phyloP scores from a whole-genome alignment of 2,113 vertebrate species.

The Pontoporia blainvillei region DNA sequence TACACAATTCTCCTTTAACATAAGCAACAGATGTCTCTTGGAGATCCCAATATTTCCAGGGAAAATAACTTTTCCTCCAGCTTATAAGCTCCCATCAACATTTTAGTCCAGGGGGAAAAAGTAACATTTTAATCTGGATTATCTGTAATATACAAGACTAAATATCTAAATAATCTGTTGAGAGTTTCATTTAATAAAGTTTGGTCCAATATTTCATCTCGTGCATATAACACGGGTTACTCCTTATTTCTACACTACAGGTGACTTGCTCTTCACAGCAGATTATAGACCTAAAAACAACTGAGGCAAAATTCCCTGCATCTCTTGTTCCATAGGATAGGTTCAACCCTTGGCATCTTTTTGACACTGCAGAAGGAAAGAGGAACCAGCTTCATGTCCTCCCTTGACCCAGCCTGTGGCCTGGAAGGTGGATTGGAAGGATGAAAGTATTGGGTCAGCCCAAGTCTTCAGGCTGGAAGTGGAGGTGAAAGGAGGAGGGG shows the following conservation, averaged over 20 bases:
- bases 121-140: conserved; percentile 93
- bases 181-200: conserved; percentile 95
- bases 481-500: background rate
- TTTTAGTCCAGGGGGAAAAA: conserved; percentile 90
- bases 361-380: background rate
- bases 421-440: background rate
- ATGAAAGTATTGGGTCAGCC: background rate
- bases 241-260: conserved; percentile 88
- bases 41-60: conserved; percentile 93
- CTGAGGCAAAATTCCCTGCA: conserved; percentile 93
- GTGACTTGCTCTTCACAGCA: conserved; percentile 94
- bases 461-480: background rate
- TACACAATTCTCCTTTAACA: conserved; percentile 92
- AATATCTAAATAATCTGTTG: conserved; percentile 91
- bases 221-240: conserved; percentile 91
- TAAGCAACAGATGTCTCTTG: conserved; percentile 92
- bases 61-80: conserved; percentile 91
- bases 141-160: conserved; percentile 93
- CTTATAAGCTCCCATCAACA: conserved; percentile 92
- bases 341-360: conserved; percentile 85
- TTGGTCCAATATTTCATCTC: conserved; percentile 91
- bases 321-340: conserved; percentile 90
- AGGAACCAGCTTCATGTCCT: background rate
- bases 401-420: background rate
- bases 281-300: conserved; percentile 93